phyloP scores from a whole-genome alignment of 92 coral and sea anemone species.

The Ricordea florida region DNA sequence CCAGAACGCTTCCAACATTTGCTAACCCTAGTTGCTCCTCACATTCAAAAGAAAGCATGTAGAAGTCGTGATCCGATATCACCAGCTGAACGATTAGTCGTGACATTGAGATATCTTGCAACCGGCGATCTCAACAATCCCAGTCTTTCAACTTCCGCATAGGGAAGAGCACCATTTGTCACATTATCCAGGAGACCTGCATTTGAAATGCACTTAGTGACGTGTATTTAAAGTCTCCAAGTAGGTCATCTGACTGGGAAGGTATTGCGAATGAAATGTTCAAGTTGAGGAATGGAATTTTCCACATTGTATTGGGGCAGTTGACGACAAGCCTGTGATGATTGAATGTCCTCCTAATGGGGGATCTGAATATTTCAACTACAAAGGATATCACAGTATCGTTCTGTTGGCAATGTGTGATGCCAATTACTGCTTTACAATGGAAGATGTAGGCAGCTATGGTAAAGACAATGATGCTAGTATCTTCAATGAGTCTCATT shows the following conservation, averaged over 20 bases:
- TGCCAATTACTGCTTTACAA: conserved; percentile 45
- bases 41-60: conserved; percentile 23
- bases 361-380: conserved; percentile 12
- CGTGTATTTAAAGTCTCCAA: conserved; percentile 15
- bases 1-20: conserved; percentile 59
- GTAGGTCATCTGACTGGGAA: conserved; percentile 37
- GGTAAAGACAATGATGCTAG: conserved; percentile 26
- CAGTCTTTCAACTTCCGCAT: conserved; percentile 24
- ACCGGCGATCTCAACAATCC: conserved; percentile 43
- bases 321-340: conserved; percentile 36
- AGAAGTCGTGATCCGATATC: conserved; percentile 40
- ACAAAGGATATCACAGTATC: conserved; percentile 10
- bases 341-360: conserved; percentile 27
- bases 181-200: conserved; percentile 32
- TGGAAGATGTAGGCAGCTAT: conserved; percentile 9
- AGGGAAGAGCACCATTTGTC: conserved; percentile 29
- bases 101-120: conserved; percentile 65
- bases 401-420: conserved; percentile 35
- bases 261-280: conserved; percentile 47
- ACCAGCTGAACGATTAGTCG: conserved; percentile 36
- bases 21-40: conserved; percentile 52
- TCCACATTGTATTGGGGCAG: conserved; percentile 36
- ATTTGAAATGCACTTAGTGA: conserved; percentile 30
- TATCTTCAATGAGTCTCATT: background rate
- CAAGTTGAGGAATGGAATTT: conserved; percentile 30